Evolutionary conservation across 1,140 invertebrate species (phyloP).

Genomic region (Stegodyphus dumicola): DNA sequence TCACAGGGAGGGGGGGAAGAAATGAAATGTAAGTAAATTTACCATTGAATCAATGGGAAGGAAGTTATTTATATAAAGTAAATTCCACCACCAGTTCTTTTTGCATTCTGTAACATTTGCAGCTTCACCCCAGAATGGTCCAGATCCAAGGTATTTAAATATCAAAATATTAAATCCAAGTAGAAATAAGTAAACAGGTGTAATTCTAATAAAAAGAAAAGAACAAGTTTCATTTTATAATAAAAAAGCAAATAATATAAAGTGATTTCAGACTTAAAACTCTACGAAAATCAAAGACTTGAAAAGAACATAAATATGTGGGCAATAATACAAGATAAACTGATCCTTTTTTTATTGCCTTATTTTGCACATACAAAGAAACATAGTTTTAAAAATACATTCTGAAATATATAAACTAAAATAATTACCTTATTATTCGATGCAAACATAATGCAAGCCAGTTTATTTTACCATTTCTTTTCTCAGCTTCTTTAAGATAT

Average conservation of each 20-base stretch:
- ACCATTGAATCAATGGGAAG: constrained; percentile 45
- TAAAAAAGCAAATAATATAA: neutral
- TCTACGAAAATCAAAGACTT: neutral
- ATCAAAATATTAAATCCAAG: constrained; percentile 63
- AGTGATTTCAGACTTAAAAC: neutral
- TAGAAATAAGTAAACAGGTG: constrained; percentile 63
- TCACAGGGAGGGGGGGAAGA: too few species aligned
- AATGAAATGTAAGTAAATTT: neutral
- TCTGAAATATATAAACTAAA: neutral
- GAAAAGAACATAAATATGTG: neutral
- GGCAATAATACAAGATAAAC: neutral
- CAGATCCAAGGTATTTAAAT: constrained; percentile 61
- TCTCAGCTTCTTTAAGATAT: constrained; percentile 47
- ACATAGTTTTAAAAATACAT: neutral
- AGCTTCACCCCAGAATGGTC: constrained; percentile 63
- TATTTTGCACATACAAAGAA: constrained; percentile 33
- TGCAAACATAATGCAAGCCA: constrained; percentile 35
- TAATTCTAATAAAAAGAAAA: constrained; percentile 53
- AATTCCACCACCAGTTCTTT: constrained; percentile 66
- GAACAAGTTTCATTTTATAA: neutral
- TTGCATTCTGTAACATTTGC: constrained; percentile 60
- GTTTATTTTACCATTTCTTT: constrained; percentile 32
- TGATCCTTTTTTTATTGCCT: constrained; percentile 26
- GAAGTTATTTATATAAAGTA: constrained; percentile 65
- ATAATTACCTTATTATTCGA: constrained; percentile 27